Base-by-base conservation (phyloP, 1,140 invertebrate genomes). In the Samia ricini region DNA sequence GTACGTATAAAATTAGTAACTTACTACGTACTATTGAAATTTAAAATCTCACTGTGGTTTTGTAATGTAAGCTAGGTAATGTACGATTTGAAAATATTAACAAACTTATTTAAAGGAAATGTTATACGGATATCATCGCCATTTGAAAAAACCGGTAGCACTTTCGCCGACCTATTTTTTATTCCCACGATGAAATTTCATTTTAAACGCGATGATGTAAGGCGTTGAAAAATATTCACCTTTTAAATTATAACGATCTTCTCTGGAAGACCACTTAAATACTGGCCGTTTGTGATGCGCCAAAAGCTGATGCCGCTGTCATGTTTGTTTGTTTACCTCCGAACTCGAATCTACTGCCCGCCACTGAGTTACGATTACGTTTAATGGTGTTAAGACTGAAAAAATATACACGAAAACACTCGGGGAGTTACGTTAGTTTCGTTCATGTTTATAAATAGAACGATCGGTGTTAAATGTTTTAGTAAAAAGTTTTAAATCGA, bases 261-360 rank as follows among this genome's bases (percentile, higher is more conserved):
- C n/a, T n/a, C n/a, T 15, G n/a, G 15, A 15, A 42, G 33, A 42
- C 33, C 33, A 42, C 33, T 42, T 42, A 42, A n/a, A n/a, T 42
- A 42, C 33, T 15, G 10, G 12, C 7, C 12, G 33, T 42, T 15
- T 42, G 7, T 42, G 33, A 42, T 42, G 33, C 33, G 33, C 33
- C 33, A 42, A 42, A 42, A 42, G 33, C 33, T 42, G 33, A 10
- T 15, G 33, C n/a, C 33, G 33, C 33, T 15, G 33, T 42, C 33
- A 15, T 49, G n/a, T 15, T 49, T 57, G 56, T 57, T 57, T 59
- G 57, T 59, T 59, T 59, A 59, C 56, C 26, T 22, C 22, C n/a
- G 6, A 42, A 59, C 36, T 59, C 42, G 57, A 59, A 59, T 59
- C 57, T 59, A 59, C 57, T 59, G 57, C 57, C 57, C 57, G 57